Percentiles rank a stretch among this genome's conserved stretches.
Evolutionary conservation across 1,140 invertebrate genomes (phyloP).

Genomic region (Metopolophium dirhodum): DNA sequence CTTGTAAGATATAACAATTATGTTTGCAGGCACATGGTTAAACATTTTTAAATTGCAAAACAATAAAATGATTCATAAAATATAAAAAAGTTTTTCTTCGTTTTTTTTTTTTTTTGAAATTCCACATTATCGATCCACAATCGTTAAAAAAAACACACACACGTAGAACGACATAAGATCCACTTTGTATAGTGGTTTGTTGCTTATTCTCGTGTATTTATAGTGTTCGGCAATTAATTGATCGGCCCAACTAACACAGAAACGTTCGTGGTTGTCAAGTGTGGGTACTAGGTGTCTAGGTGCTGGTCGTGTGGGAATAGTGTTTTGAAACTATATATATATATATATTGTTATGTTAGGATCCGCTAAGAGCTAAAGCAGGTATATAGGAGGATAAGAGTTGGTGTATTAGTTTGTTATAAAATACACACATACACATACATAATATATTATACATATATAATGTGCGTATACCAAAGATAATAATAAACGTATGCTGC

Average conservation of each 20-base stretch:
- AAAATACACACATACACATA: background rate
- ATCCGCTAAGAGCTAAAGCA: background rate
- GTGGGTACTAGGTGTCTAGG: too few species aligned
- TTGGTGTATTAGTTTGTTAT: background rate
- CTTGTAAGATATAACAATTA: background rate
- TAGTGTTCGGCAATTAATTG: background rate
- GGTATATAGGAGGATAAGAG: background rate
- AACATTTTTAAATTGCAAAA: background rate
- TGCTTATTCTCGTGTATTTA: background rate
- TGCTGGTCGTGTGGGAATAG: background rate
- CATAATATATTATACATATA: background rate
- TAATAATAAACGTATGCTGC: slow-evolving; percentile 25
- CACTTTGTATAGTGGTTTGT: too few species aligned
- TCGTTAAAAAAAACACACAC: too few species aligned
- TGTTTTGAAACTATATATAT: background rate
- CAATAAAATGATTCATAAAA: background rate
- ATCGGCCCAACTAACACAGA: background rate
- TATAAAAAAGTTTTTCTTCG: too few species aligned
- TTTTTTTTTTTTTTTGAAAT: too few species aligned
- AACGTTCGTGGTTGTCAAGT: too few species aligned
- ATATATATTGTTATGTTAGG: background rate
- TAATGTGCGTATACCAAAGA: background rate
- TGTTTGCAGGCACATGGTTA: background rate
- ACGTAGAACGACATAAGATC: too few species aligned
- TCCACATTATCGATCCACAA: too few species aligned